Base-by-base conservation (phyloP, 1,140 invertebrate genomes). In the Heliconius hermathena region DNA sequence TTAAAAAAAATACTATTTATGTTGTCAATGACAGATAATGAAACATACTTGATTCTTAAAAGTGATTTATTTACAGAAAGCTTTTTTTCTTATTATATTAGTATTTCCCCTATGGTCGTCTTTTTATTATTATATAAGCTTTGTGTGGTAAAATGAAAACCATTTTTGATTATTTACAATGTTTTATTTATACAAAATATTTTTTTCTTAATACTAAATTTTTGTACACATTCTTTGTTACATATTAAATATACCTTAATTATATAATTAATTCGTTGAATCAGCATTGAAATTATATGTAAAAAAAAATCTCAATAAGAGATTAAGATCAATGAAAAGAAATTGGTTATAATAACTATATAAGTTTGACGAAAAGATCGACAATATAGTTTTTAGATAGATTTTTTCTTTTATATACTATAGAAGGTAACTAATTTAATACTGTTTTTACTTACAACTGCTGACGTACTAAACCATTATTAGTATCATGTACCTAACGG, bases 171-270 rank as follows among this genome's bases (percentile, higher is more conserved):
- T 90, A 91, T 90, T 87, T 90, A 89, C 89, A 91, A 84, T 84
- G 73, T 82, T 89, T 89, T 85, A 87, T 89, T 88, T 87, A 86
- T 88, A 90, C 82, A 90, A 90, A 90, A 88, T 78, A 71, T 81
- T 82, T 79, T n/a, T 81, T 73, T 77, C 86, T 89, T 89, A 90
- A 79, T 71, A 83, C 82, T 87, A 88, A 80, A 80, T 71, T 87
- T 90, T 92, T 92, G 91, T 92, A 92, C 91, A 92, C 78, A 66
- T 89, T 86, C 36, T 74, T 87, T 84, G 82, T 87, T 86, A 88
- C 71, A 60, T 80, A 85, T 90, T 88, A 87, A 90, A 88, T 90
- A 85, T 88, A 36, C 20, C 60, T 66, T 66, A 66, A 66, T 26
- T 66, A 66, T 26, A 66, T 66, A 26, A 66, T 66, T 66, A 66